Percentiles rank a stretch among this genome's conserved stretches.
phyloP scores from a whole-genome alignment of 2,888 invertebrate genomes.

The Galerucella nymphaeae region DNA sequence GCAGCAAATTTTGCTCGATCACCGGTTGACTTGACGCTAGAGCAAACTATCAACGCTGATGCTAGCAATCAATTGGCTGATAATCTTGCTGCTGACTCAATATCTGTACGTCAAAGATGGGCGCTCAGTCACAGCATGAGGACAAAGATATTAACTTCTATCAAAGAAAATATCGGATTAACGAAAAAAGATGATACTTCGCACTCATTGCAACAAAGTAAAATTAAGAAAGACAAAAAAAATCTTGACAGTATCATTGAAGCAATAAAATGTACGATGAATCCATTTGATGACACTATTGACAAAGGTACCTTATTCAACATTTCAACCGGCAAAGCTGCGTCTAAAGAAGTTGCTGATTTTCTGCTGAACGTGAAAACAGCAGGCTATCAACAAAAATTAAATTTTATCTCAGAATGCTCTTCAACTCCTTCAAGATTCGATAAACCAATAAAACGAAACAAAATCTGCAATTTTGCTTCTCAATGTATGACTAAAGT shows the following conservation, averaged over 20 bases:
- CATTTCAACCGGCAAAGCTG: slow-evolving; percentile 56
- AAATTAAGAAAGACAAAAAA: slow-evolving; percentile 45
- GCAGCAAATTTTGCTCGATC: too few species aligned
- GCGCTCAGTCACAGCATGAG: too few species aligned
- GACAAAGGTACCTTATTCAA: slow-evolving; percentile 50
- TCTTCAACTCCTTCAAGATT: slow-evolving; percentile 32
- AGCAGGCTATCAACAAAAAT: too few species aligned
- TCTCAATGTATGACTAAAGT: slow-evolving; percentile 42
- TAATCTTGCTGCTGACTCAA: slow-evolving; percentile 39
- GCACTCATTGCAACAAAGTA: slow-evolving; percentile 39
- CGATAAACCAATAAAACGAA: slow-evolving; percentile 42
- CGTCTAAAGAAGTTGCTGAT: slow-evolving; percentile 52
- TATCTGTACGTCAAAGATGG: slow-evolving; percentile 29
- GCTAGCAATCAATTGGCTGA: too few species aligned
- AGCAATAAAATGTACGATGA: slow-evolving; percentile 40
- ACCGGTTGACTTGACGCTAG: too few species aligned
- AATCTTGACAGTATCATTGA: slow-evolving; percentile 45
- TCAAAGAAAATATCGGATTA: slow-evolving; percentile 43
- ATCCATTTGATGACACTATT: slow-evolving; percentile 8
- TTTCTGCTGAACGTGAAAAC: slow-evolving; percentile 41
- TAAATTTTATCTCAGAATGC: slow-evolving; percentile 35
- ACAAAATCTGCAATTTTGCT: slow-evolving; percentile 51
- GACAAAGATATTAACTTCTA: background rate
- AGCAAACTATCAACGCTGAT: too few species aligned
- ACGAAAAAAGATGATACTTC: slow-evolving; percentile 52